phyloP scores from a whole-genome alignment of 2,888 invertebrate species.

The Adelphocoris suturalis region DNA sequence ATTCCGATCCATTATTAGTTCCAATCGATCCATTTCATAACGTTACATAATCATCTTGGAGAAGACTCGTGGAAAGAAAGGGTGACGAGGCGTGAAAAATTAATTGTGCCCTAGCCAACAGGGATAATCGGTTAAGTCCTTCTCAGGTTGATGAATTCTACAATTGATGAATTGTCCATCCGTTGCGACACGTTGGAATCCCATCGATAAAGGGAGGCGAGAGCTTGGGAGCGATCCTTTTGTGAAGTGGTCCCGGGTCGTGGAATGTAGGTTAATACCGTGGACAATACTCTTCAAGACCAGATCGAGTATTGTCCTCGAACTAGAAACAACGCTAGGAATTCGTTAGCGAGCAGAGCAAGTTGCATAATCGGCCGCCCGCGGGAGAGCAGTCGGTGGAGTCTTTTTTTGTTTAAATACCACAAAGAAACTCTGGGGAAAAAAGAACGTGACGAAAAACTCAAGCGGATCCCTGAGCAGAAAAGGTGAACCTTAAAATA shows the following conservation, averaged over 20 bases:
- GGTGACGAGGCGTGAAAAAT: background rate
- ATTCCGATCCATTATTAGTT: background rate
- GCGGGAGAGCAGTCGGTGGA: background rate
- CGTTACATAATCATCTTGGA: background rate
- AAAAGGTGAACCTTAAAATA: background rate
- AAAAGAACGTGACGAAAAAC: conserved; percentile 12
- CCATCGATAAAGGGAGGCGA: background rate
- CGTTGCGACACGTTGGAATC: conserved; percentile 5
- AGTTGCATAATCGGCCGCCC: conserved; percentile 58
- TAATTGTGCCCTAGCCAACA: background rate
- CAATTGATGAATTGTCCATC: conserved; percentile 19
- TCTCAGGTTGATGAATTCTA: background rate
- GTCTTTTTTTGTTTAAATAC: conserved; percentile 9
- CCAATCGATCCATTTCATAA: background rate
- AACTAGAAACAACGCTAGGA: conserved; percentile 59
- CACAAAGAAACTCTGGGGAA: background rate
- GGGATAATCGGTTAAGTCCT: conserved; percentile 12
- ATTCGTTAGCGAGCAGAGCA: conserved; percentile 46
- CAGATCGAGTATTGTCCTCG: conserved; percentile 51
- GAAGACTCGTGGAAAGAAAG: background rate
- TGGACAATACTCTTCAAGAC: conserved; percentile 52
- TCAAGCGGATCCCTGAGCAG: background rate
- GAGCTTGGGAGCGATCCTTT: conserved; percentile 38
- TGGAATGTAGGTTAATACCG: conserved; percentile 62
- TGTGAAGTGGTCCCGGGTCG: conserved; percentile 25